Conservation (phyloP, 2,797 vertebrate genomes). For the Orestias chungarensis region DNA sequence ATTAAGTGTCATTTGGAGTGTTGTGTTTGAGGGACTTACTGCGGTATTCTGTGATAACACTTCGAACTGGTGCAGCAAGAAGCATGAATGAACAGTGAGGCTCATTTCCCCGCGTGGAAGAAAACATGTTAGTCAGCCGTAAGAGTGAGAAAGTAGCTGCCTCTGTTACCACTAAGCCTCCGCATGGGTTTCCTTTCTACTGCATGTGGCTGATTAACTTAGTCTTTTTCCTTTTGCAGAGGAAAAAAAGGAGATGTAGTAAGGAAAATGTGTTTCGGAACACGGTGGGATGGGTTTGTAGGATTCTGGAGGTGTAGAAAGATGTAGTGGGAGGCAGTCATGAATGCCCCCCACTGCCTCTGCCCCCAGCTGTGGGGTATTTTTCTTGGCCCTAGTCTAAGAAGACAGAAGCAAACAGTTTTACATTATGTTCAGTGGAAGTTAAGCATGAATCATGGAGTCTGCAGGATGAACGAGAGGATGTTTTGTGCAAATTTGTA, state of each 20-base stretch:
- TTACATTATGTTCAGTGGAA: conserved; percentile 56
- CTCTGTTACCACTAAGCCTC: conserved; percentile 45
- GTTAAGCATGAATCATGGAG: conserved; percentile 34
- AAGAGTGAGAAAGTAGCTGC: conserved; percentile 58
- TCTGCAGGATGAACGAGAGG: conserved; percentile 29
- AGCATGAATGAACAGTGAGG: conserved; percentile 47
- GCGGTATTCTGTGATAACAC: conserved; percentile 23
- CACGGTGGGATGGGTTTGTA: conserved; percentile 42
- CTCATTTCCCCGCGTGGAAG: conserved; percentile 45
- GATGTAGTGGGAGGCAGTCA: conserved; percentile 40
- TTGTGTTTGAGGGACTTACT: conserved; percentile 3
- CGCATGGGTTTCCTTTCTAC: conserved; percentile 63
- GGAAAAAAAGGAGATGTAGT: conserved; percentile 56
- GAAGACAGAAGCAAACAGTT: conserved; percentile 64
- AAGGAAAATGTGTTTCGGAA: conserved; percentile 34
- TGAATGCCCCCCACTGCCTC: conserved; percentile 24
- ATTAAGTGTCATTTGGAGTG: conserved; percentile 18
- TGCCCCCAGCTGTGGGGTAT: conserved; percentile 69
- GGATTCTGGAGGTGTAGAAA: conserved; percentile 28
- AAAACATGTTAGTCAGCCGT: conserved; percentile 51
- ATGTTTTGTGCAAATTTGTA: conserved; percentile 14
- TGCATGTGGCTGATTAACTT: conserved; percentile 40
- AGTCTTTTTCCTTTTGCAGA: conserved; percentile 53
- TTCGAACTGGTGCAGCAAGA: conserved; percentile 28
- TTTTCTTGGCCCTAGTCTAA: conserved; percentile 67